Evolutionary conservation across 2,113 vertebrate species (phyloP), one percentile per base, ranked within the genome.

Genomic region (Marcusenius ussheri): DNA sequence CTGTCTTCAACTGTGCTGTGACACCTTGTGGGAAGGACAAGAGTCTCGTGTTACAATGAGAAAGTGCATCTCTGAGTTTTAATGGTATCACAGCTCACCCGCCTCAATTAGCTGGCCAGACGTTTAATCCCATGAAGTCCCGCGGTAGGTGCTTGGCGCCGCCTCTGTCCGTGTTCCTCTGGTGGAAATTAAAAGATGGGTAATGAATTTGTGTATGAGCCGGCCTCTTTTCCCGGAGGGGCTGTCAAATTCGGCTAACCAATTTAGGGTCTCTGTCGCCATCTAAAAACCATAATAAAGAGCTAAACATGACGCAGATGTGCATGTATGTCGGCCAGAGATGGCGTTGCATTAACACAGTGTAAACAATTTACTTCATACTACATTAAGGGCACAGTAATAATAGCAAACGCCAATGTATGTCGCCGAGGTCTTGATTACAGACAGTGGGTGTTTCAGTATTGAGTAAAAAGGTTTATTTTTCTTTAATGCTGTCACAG

Each of bases 161-260:
- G 17, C 90, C 56, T 46, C 50, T 49, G 66, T 62, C 35, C 89
- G 62, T 19, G 77, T 50, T 88, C 77, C 84, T 91, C 56, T 88
- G 91, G 88, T 85, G 88, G 58, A 93, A 91, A 91, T 89, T 89
- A 90, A 88, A 90, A 87, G 91, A 90, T 88, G 70, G 83, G 83
- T 91, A 92, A 91, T 91, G 91, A 90, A 92, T 91, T 92, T 92
- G 90, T 89, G 84, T 90, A 88, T 91, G 89, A 91, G 87, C 84
- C 39, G 83, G 90, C 87, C 46, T 90, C 87, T 42, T 31, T 66
- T 91, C 91, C 92, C 92, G 83, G 49, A 35, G 89, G 91, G 90
- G 58, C 87, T 91, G 89, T 90, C 91, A 91, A 90, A 91, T 93
- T 89, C 91, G 88, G 53, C 62, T 50, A 90, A 58, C 87, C 89